Percentiles rank a stretch among this genome's conserved stretches.
phyloP scores from a whole-genome alignment of 64 coral and sea anemone genomes.

The Cladopsammia gracilis region DNA sequence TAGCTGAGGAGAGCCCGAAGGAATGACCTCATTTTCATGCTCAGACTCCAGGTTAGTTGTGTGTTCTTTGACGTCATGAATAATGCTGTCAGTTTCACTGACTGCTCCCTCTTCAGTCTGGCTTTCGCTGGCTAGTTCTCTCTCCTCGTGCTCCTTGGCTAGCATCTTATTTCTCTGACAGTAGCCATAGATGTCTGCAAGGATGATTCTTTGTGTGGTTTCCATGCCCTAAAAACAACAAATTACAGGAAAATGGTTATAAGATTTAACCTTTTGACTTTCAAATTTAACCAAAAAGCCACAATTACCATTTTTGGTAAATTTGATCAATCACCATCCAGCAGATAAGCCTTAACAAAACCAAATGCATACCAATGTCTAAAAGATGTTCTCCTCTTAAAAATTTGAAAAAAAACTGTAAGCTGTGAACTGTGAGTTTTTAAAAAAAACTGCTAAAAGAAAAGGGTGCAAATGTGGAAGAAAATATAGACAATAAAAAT shows the following conservation, averaged over 20 bases:
- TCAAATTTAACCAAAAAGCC: too few relatives aligned
- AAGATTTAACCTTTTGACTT: neutral
- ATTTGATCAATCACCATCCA: too few relatives aligned
- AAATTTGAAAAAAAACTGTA: too few relatives aligned
- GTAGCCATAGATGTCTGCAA: constrained; percentile 96
- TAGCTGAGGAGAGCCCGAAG: constrained; percentile 34
- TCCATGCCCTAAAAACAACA: constrained; percentile 75
- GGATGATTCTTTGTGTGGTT: constrained; percentile 87
- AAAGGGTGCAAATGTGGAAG: too few relatives aligned
- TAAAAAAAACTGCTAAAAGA: too few relatives aligned
- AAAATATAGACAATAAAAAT: too few relatives aligned
- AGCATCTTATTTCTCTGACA: constrained; percentile 91
- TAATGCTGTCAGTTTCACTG: constrained; percentile 83
- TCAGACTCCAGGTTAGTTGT: neutral
- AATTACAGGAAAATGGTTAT: neutral
- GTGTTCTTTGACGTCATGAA: constrained; percentile 74
- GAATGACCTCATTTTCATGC: neutral
- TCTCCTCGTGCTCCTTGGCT: constrained; percentile 59
- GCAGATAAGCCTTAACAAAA: too few relatives aligned
- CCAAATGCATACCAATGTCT: too few relatives aligned
- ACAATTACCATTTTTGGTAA: too few relatives aligned
- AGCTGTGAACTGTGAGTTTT: too few relatives aligned
- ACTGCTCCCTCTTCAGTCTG: constrained; percentile 67
- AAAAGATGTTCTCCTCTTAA: too few relatives aligned
- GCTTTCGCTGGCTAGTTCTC: constrained; percentile 60